Evolutionary conservation across 2,888 invertebrate genomes (phyloP).

Genomic region (Dermolepida albohirtum): DNA sequence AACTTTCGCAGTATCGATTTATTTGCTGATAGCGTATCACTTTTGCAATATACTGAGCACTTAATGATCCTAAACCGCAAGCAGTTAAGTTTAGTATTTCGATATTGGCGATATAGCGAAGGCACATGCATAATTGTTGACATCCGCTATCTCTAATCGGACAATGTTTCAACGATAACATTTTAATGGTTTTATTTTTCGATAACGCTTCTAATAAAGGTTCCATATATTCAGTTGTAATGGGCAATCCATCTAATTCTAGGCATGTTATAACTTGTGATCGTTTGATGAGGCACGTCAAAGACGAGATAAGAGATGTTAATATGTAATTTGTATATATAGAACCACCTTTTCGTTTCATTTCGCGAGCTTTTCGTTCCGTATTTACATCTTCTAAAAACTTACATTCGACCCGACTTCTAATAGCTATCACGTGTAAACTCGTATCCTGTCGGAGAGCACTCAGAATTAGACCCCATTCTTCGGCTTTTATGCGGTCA

Average conservation of each 20-base stretch:
- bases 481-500: constrained; percentile 79
- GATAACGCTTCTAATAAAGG: constrained; percentile 69
- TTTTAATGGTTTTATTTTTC: constrained; percentile 73
- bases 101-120: constrained; percentile 76
- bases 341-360: constrained; percentile 62
- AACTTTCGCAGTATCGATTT: constrained; percentile 81
- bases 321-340: constrained; percentile 79
- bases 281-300: constrained; percentile 72
- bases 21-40: constrained; percentile 70
- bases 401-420: constrained; percentile 65
- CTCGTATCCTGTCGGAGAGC: constrained; percentile 79
- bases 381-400: constrained; percentile 66
- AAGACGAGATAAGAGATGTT: constrained; percentile 73
- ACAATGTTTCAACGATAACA: constrained; percentile 76
- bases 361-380: constrained; percentile 73
- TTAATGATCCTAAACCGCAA: constrained; percentile 74
- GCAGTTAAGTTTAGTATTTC: constrained; percentile 76
- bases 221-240: constrained; percentile 74
- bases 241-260: constrained; percentile 78
- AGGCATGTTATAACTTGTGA: constrained; percentile 73
- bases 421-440: constrained; percentile 75
- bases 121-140: constrained; percentile 75
- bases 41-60: constrained; percentile 75
- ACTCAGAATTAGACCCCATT: constrained; percentile 81
- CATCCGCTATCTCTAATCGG: constrained; percentile 80